Evolutionary conservation across 2,113 vertebrate genomes (phyloP).

Genomic region (Coracopsis vasa): DNA sequence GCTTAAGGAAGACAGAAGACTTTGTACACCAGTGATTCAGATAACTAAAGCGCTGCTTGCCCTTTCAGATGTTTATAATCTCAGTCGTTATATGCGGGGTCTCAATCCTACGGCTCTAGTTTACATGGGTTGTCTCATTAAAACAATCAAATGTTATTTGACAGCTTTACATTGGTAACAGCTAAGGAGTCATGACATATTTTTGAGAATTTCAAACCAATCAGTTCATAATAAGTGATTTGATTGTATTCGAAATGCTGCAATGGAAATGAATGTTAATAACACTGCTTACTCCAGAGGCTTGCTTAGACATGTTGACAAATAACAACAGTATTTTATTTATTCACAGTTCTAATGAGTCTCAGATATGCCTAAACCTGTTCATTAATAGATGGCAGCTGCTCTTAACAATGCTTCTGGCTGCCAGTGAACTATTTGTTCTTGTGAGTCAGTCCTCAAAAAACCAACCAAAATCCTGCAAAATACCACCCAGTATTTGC

Average conservation of each 20-base stretch:
- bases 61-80: not conserved
- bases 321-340: conserved; percentile 17
- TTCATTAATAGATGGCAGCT: conserved; percentile 14
- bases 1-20: not conserved
- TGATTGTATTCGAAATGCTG: not conserved
- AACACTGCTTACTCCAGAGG: not conserved
- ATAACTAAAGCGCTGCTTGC: not conserved
- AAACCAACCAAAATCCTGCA: not conserved
- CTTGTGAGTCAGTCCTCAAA: not conserved
- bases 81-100: not conserved
- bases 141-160: not conserved
- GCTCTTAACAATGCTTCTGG: not conserved
- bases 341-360: not conserved
- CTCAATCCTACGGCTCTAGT: not conserved
- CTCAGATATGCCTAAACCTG: conserved; percentile 34
- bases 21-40: not conserved
- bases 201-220: not conserved
- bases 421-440: not conserved
- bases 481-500: not conserved
- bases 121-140: not conserved
- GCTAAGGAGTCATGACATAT: not conserved
- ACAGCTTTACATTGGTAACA: not conserved
- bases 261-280: not conserved
- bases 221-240: not conserved
- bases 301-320: not conserved